A percentile compares a stretch with the other conserved stretches of the same genome.
Conservation (phyloP, 2,888 invertebrate genomes). For the Pristionchus fissidentatus region DNA sequence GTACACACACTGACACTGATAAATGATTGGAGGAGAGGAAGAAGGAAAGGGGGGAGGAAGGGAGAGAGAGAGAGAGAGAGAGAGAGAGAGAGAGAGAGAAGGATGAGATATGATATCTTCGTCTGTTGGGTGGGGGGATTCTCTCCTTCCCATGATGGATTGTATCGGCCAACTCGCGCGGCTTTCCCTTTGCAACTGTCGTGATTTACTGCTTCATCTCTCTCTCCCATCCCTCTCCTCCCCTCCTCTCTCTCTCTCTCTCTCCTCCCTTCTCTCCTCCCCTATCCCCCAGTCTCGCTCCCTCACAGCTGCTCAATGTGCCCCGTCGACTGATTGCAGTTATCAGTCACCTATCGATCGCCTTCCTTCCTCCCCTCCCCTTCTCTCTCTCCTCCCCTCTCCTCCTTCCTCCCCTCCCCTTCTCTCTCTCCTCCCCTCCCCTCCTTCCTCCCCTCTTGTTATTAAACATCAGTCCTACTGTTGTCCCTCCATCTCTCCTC, state of each 20-base stretch:
- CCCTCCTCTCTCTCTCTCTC: conserved; percentile 19
- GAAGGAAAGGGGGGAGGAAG: background rate
- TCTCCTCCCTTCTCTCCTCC: background rate
- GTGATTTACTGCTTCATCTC: conserved; percentile 38
- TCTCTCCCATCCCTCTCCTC: background rate
- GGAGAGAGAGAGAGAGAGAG: conserved; percentile 21
- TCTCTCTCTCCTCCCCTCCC: background rate
- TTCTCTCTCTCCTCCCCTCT: conserved; percentile 1
- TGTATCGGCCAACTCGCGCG: conserved; percentile 23
- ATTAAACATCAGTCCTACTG: conserved; percentile 29
- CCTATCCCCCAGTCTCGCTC: background rate
- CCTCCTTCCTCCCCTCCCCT: background rate
- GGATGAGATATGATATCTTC: conserved; percentile 41
- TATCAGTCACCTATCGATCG: background rate
- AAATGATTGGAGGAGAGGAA: background rate
- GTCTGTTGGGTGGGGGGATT: background rate
- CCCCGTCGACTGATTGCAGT: background rate
- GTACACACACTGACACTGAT: background rate
- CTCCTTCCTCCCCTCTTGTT: conserved; percentile 1
- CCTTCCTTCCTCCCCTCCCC: background rate
- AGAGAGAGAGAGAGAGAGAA: conserved; percentile 16
- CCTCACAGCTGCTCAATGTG: too few relatives aligned
- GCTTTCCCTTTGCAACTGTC: conserved; percentile 4
- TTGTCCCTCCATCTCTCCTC: conserved; percentile 33
- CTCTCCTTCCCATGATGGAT: conserved; percentile 2